These are phyloP conservation scores for Cynopterus brachyotis DNA, from an alignment of 2,113 vertebrate species.

Conservation along the genomic window DNA sequence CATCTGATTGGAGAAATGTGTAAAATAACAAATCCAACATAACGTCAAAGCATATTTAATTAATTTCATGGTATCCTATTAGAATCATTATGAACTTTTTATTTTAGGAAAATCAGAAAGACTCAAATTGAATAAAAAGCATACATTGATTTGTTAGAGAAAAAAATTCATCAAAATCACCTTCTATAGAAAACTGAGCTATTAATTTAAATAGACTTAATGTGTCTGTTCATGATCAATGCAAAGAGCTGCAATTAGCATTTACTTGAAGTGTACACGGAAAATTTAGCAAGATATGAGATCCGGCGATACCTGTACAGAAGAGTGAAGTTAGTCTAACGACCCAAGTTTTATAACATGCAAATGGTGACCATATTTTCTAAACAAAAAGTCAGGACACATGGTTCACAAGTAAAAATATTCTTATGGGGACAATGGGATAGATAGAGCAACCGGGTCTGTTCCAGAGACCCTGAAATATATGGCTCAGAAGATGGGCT, in stretches of 20 bases:
- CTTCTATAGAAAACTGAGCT: neutral
- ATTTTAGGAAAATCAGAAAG: conserved; percentile 43
- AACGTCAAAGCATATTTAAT: neutral
- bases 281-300: conserved; percentile 41
- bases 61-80: neutral
- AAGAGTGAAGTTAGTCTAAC: conserved; percentile 47
- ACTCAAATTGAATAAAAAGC: neutral
- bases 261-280: neutral
- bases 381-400: conserved; percentile 57
- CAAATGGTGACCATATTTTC: conserved; percentile 71
- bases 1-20: neutral
- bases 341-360: conserved; percentile 68
- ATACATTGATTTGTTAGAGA: neutral
- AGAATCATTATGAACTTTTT: neutral
- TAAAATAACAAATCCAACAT: conserved; percentile 36
- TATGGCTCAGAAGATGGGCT: conserved; percentile 51
- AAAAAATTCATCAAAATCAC: conserved; percentile 12
- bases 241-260: neutral
- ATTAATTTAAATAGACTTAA: conserved; percentile 14
- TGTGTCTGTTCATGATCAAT: neutral
- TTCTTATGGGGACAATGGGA: conserved; percentile 60
- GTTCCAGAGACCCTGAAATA: conserved; percentile 49
- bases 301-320: conserved; percentile 8
- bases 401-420: conserved; percentile 65
- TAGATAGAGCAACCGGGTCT: conserved; percentile 3